Base-by-base conservation (phyloP, 2,113 vertebrate species). In the Rhinichthys klamathensis region DNA sequence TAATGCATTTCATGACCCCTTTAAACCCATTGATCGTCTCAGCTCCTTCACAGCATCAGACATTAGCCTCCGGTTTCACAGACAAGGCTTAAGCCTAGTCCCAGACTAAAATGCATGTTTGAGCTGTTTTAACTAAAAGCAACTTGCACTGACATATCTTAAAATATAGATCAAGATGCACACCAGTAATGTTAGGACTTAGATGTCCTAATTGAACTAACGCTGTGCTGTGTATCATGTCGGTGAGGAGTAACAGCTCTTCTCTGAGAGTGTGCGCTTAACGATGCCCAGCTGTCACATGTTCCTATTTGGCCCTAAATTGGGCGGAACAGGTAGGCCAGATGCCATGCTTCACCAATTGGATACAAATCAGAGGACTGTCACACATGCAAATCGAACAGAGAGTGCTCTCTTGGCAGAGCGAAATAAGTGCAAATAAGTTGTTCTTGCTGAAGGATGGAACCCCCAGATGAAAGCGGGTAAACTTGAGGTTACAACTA, bases 271-370 rank as follows among this genome's bases (percentile, higher is more conserved):
- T 27, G 30, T 70, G 41, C 38, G 38, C n/a, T 60, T 79, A 83
- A 85, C 60, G 4, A 44, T 74, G 60, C n/a, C 60, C 84, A 83
- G 69, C 80, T 63, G 73, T 82, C 80, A 87, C 67, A 85, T 85
- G 79, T 75, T 72, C 30, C 51, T 85, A 12, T 65, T 44, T 65
- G 54, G 51, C 27, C 61, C 27, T 60, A 80, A 72, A 61, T 25
- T 73, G 69, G 67, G 41, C 6, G 15, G 21, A 84, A 69, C 69
- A 87, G 82, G 76, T 81, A 72, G 46, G 35, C 77, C 44, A 84
- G 44, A 54, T 58, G 32, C 44, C 84, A 85, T 58, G 69, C 44
- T 80, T 63, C 51, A 70, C 60, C 41, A 41, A 46, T 44, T 75
- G 27, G 81, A 63, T 44, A 69, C 23, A 54, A 65, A 72, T 63